Evolutionary conservation across 2,113 vertebrate genomes (phyloP).

Genomic region (Zosterops borbonicus): DNA sequence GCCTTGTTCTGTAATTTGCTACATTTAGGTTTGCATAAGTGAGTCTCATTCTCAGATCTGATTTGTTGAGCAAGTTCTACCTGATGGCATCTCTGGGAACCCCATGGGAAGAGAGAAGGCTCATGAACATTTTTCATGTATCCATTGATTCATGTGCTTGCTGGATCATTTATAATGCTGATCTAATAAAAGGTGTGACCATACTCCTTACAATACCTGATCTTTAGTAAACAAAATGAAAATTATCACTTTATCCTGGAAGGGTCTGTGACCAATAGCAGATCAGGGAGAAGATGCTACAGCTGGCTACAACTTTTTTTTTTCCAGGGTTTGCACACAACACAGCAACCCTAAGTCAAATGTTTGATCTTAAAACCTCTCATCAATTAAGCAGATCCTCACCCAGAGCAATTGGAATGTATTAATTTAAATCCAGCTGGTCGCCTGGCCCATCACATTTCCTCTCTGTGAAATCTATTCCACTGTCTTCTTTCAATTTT

Average conservation of each 20-base stretch:
- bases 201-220: not conserved
- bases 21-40: not conserved
- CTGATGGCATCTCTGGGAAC: not conserved
- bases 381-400: not conserved
- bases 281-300: not conserved
- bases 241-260: not conserved
- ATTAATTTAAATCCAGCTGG: not conserved
- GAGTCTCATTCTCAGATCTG: not conserved
- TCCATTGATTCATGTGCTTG: not conserved
- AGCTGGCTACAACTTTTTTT: not conserved
- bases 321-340: not conserved
- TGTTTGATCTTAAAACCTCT: not conserved
- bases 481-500: not conserved
- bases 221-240: not conserved
- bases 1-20: not conserved
- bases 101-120: not conserved
- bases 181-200: not conserved
- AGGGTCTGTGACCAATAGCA: not conserved
- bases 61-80: not conserved
- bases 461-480: not conserved
- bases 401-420: not conserved
- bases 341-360: not conserved
- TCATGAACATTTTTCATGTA: not conserved
- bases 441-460: not conserved
- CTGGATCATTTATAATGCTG: not conserved